Conservation (phyloP, 2,888 invertebrate species). For the Thysanoteuthis rhombus region DNA sequence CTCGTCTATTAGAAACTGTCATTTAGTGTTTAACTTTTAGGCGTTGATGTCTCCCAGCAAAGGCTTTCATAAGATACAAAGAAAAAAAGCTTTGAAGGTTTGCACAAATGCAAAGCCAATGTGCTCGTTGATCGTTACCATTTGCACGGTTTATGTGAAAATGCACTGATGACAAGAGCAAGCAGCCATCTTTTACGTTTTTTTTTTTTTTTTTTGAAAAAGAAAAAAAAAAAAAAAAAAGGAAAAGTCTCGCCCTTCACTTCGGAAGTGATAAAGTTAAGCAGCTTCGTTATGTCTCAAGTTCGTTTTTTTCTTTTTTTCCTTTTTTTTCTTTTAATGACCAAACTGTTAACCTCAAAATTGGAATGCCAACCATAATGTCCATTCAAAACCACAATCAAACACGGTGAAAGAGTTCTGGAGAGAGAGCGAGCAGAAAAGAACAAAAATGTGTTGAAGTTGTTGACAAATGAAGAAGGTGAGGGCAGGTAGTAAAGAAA, state of each 20-base stretch:
- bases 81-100: neutral
- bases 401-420: neutral
- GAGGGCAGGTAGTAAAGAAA: neutral
- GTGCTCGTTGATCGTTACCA: neutral
- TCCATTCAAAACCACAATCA: constrained; percentile 13
- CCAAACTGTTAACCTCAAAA: neutral
- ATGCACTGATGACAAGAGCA: neutral
- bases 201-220: neutral
- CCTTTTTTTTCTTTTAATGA: neutral
- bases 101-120: neutral
- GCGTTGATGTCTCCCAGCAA: neutral
- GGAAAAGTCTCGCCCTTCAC: neutral
- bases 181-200: neutral
- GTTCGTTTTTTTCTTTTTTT: neutral
- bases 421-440: neutral
- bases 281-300: neutral
- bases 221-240: neutral
- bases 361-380: neutral
- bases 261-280: neutral
- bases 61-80: neutral
- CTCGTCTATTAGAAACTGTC: neutral
- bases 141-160: neutral
- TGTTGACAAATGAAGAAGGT: neutral
- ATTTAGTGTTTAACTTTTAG: neutral
- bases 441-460: constrained; percentile 16